Evolutionary conservation across 2,797 vertebrate genomes (phyloP).

Genomic region (Alosa sapidissima): DNA sequence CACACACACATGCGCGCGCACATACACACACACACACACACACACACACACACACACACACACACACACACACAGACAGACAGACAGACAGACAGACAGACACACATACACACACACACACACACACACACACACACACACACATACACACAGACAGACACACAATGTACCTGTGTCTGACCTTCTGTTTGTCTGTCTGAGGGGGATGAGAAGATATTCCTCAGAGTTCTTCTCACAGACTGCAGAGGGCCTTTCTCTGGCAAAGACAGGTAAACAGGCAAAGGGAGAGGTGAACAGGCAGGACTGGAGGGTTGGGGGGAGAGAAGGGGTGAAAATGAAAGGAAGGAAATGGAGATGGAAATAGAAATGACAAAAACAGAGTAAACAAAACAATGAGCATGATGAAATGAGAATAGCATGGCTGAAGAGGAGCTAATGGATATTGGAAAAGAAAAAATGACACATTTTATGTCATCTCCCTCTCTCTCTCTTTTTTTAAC

Average conservation of each 20-base stretch:
- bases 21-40: slow-evolving; percentile 38
- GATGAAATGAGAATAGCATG: background rate
- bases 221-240: slow-evolving; percentile 66
- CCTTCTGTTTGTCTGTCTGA: slow-evolving; percentile 49
- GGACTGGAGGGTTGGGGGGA: background rate
- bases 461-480: background rate
- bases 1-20: background rate
- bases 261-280: slow-evolving; percentile 32
- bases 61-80: background rate
- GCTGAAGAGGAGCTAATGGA: background rate
- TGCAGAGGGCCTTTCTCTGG: slow-evolving; percentile 63
- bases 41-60: background rate
- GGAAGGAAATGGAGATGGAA: background rate
- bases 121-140: background rate
- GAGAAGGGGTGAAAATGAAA: background rate
- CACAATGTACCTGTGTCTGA: slow-evolving; percentile 50
- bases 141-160: slow-evolving; percentile 12
- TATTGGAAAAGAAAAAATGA: background rate
- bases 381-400: slow-evolving; percentile 27
- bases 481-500: background rate
- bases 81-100: slow-evolving; percentile 7
- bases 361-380: slow-evolving; percentile 27
- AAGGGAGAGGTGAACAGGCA: background rate
- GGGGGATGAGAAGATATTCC: slow-evolving; percentile 63
- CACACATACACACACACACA: background rate